These are phyloP conservation scores for Discoglossus pictus DNA, from an alignment of 2,797 vertebrate species.

Conservation along the genomic window DNA sequence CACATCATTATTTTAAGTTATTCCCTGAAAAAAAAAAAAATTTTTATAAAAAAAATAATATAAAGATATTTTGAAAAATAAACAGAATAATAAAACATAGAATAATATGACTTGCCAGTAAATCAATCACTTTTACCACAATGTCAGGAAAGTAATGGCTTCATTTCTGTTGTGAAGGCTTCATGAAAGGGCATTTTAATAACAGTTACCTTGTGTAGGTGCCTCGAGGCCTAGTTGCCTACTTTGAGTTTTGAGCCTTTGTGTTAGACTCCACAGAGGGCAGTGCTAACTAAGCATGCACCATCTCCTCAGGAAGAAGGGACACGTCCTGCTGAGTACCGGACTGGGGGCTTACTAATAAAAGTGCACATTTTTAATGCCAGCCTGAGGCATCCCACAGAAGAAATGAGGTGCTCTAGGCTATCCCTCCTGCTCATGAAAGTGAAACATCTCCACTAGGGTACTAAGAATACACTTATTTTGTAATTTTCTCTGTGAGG, in stretches of 20 bases:
- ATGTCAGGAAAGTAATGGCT: slow-evolving; percentile 15
- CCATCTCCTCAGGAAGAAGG: slow-evolving; percentile 22
- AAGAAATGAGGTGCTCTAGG: slow-evolving; percentile 56
- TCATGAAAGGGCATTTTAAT: slow-evolving; percentile 36
- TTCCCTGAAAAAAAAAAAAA: too few relatives aligned
- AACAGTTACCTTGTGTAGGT: slow-evolving; percentile 1
- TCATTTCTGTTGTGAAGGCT: slow-evolving; percentile 16
- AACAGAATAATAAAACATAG: too few relatives aligned
- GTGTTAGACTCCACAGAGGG: slow-evolving; percentile 12
- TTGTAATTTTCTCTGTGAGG: slow-evolving; percentile 62
- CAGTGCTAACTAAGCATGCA: slow-evolving; percentile 14
- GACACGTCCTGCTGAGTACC: slow-evolving; percentile 16
- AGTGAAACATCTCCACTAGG: slow-evolving; percentile 48
- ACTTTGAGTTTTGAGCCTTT: slow-evolving; percentile 25
- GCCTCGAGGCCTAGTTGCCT: slow-evolving; percentile 6
- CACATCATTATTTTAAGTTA: too few relatives aligned
- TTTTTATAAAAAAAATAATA: too few relatives aligned
- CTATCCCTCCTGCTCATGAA: slow-evolving; percentile 57
- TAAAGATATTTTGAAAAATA: too few relatives aligned
- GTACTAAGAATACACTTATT: slow-evolving; percentile 57
- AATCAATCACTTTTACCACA: slow-evolving; percentile 17
- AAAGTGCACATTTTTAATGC: slow-evolving; percentile 48
- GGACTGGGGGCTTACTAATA: slow-evolving; percentile 39
- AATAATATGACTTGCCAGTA: slow-evolving; percentile 3
- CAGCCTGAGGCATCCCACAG: slow-evolving; percentile 50